Base-by-base conservation (phyloP, 92 coral and sea anemone species). In the Palythoa grandis region DNA sequence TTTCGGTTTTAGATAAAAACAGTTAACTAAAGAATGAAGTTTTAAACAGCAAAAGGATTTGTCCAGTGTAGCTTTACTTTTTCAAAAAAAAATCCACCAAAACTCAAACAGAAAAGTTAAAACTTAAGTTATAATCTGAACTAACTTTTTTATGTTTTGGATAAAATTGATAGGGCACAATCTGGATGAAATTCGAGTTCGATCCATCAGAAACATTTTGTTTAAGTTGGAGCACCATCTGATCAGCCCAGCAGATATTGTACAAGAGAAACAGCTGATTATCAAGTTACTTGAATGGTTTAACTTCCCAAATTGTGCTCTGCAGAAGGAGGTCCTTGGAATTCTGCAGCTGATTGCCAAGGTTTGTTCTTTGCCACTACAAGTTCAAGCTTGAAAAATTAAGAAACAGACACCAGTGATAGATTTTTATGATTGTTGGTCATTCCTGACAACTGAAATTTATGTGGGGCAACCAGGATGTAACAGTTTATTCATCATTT, bases 211-310 rank as follows among this genome's bases (percentile, higher is more conserved):
- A 87, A 95, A 93, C 79, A 97, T 97, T 80, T 60, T 93, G 84
- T 95, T 97, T 70, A 97, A 97, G 91, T 84, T 97, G 77, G 95
- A 93, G n/a, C 99, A 97, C 87, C 93, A 95, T 88, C 79, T 97
- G 70, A 92, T 97, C 16, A 93, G 97, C 79, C 78, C 91, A 69
- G 92, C 94, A 15, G 99, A 97, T 89, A 83, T 97, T 72, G 97
- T 97, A 6, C 99, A 97, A 57, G 98, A 97, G 86, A 90, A 91
- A 23, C 93, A 97, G 70, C 35, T 97, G 78, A 77, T 95, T 76
- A 85, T 95, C 52, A 91, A 94, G 82, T 83, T 97, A 57, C 76
- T 97, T 84, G 94, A 97, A 84, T 97, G 99, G 99, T 97, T 97
- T 72, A 97, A 97, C 76, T 84, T 91, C 66, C 84, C 93, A 23